Base-by-base conservation (phyloP, 92 coral and sea anemone species). In the Isaurus tuberculatus region DNA sequence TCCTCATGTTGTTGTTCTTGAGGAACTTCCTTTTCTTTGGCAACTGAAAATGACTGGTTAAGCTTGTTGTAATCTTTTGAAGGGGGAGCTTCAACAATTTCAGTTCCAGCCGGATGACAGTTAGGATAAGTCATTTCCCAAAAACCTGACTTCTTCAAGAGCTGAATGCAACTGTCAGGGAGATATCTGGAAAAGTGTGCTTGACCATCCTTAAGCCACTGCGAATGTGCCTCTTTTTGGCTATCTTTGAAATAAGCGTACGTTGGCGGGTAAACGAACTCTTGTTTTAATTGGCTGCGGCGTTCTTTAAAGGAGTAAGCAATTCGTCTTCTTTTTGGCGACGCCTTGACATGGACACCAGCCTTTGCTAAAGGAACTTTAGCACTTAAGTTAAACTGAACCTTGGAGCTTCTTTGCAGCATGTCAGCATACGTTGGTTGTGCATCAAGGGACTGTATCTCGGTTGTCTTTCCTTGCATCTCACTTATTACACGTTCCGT, bases 351-450 rank as follows among this genome's bases (percentile, higher is more conserved):
- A 5, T 89, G 75, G 9, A 75, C 81, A 55, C 86, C 92, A 65
- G 71, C 86, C 23, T 72, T 23, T 20, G 92, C 90, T 23, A 86
- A 53, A 33, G 83, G 66, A 15, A 53, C 25, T 67, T 86, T 90
- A 13, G 81, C 90, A 31, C 82, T 90, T 23, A 90, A 26, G 70
- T 90, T 90, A 22, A 72, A 90, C 75, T 85, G 89, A 10, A 85
- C 89, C 74, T 86, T 86, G 6, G 70, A 72, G 23, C 86, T 71
- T 64, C 65, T 84, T 36, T 85, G 61, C 11, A 89, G 73, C 92
- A 89, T 89, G 32, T 90, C 90, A 2, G 75, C 92, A 75, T 74
- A 89, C 0, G 90, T 89, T 43, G 92, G 90, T 55, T 89, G 92
- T 1, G 88, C 34, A 69, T 86, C 90, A 2, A 86, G 81, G 0